phyloP scores from a whole-genome alignment of 2,797 vertebrate species.

The Allenopithecus nigroviridis region DNA sequence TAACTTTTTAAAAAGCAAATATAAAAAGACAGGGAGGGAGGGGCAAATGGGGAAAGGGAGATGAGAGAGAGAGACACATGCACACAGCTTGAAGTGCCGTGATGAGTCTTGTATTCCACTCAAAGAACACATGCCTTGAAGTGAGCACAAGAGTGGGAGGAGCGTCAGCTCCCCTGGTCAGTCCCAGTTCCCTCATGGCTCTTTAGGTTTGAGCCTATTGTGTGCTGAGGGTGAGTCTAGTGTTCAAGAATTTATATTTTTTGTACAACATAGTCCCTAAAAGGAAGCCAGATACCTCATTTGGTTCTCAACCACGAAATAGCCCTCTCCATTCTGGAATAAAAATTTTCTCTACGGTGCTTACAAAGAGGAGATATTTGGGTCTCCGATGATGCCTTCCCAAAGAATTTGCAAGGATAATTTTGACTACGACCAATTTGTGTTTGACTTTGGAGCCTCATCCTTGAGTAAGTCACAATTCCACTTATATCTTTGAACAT shows the following conservation, averaged over 20 bases:
- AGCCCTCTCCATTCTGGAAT: background rate
- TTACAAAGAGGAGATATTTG: background rate
- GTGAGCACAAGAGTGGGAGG: fast-evolving
- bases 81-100: background rate
- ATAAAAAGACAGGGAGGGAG: background rate
- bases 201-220: background rate
- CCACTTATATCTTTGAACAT: background rate
- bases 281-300: background rate
- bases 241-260: background rate
- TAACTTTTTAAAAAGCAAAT: background rate
- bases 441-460: slow-evolving; percentile 17
- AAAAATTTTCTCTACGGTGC: background rate
- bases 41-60: background rate
- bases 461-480: background rate
- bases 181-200: background rate
- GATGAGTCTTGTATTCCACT: background rate
- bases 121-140: background rate
- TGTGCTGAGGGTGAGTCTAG: background rate
- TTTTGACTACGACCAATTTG: background rate
- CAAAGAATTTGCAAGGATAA: background rate
- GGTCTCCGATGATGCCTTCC: background rate
- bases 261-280: background rate
- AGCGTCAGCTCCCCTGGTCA: background rate
- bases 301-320: slow-evolving; percentile 31
- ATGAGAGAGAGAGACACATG: background rate